Base-by-base conservation (phyloP, 2,797 vertebrate species). In the Sebastes steindachneri region DNA sequence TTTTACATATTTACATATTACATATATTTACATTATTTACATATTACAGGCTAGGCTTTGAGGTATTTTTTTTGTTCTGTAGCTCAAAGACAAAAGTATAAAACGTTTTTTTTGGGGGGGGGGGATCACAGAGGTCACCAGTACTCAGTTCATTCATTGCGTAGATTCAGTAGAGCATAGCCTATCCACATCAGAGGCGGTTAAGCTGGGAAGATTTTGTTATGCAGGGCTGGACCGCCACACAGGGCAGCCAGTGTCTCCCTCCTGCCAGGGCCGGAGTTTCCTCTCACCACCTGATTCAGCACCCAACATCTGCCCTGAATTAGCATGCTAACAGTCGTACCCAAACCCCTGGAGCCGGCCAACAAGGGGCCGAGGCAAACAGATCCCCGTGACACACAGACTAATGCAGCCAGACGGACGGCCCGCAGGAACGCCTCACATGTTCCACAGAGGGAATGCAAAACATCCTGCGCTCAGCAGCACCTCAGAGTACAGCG, bases 391-490 rank as follows among this genome's bases (percentile, higher is more conserved):
- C 73, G 75, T 87, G 87, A 93, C 86, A 89, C 86, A 80, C 77
- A 77, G 91, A 54, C 89, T 88, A 86, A 92, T 83, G 83, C 85
- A 87, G 83, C 80, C 90, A 89, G 90, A 93, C 86, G 80, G 82
- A 87, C 80, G 73, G 88, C 83, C 86, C 86, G 70, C 85, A 85
- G 87, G 84, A 91, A 90, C 91, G 88, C 85, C 90, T 92, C 91
- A 90, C 86, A 88, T 90, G 88, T 86, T 88, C 93, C 88, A 85
- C 85, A 28, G 72, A 54, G 92, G 81, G 89, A 90, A 93, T 90
- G 88, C 92, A 93, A 93, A 93, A 93, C 92, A 95, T 94, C 91
- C 93, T 91, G 89, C 23, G 25, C 74, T 79, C 87, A 68, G 88
- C 85, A 77, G 85, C 91, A 88, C 83, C 78, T 89, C 89, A 11